Conservation (phyloP, 2,888 invertebrate species). For the Caenorhabditis virilis region DNA sequence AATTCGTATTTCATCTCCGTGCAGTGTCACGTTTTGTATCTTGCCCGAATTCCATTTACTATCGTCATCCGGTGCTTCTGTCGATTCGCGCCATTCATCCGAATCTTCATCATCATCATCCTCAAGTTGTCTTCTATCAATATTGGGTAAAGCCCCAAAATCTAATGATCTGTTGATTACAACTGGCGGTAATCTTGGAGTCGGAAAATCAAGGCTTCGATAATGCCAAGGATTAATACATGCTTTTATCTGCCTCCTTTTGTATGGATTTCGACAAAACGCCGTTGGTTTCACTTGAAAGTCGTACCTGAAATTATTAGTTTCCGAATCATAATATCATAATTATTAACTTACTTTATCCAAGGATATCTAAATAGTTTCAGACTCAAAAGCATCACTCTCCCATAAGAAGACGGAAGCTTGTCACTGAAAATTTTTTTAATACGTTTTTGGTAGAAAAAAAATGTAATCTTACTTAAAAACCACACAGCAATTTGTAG, state of each 20-base stretch:
- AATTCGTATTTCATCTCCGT: slow-evolving; percentile 14
- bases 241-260: neutral
- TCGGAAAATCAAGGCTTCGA: neutral
- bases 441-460: no score
- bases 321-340: neutral
- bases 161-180: slow-evolving; percentile 9
- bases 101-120: slow-evolving; percentile 3
- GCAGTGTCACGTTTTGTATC: slow-evolving; percentile 17
- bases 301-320: slow-evolving; percentile 1
- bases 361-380: slow-evolving; percentile 5
- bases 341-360: neutral
- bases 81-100: neutral
- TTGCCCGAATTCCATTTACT: neutral
- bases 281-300: slow-evolving; percentile 1
- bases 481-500: no score
- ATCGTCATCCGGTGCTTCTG: neutral
- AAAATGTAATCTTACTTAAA: no score
- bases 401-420: slow-evolving; percentile 4
- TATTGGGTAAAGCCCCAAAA: slow-evolving; percentile 7
- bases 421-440: slow-evolving; percentile 8
- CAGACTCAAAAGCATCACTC: slow-evolving; percentile 8
- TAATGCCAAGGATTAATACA: slow-evolving; percentile 28
- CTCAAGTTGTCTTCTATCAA: no score
- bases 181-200: slow-evolving; percentile 2
- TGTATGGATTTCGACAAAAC: slow-evolving; percentile 4